phyloP scores from a whole-genome alignment of 1,140 invertebrate species.

The Polyergus mexicanus region DNA sequence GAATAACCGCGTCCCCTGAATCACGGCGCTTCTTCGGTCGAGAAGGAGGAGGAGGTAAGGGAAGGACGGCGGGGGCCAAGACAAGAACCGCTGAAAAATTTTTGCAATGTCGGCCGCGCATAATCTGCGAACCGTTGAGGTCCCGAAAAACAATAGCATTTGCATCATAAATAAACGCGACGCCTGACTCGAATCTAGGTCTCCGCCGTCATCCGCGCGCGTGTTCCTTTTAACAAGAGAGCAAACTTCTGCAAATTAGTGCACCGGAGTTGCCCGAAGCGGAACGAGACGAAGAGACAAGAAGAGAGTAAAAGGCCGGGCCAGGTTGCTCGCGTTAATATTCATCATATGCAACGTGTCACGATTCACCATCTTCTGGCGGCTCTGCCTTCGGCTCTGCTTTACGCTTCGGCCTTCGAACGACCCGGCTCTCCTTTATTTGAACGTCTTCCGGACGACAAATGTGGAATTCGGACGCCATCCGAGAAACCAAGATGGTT shows the following conservation, averaged over 20 bases:
- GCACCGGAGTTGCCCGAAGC: slow-evolving; percentile 61
- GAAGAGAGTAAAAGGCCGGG: neutral
- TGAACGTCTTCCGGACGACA: slow-evolving; percentile 42
- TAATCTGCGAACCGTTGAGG: slow-evolving; percentile 61
- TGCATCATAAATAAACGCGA: slow-evolving; percentile 74
- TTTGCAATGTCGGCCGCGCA: slow-evolving; percentile 65
- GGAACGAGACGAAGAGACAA: slow-evolving; percentile 39
- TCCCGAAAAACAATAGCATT: slow-evolving; percentile 79
- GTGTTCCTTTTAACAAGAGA: slow-evolving; percentile 70
- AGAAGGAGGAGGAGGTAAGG: neutral
- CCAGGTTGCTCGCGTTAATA: slow-evolving; percentile 65
- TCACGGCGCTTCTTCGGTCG: slow-evolving; percentile 50
- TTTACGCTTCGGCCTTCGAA: slow-evolving; percentile 53
- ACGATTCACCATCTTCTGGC: slow-evolving; percentile 8
- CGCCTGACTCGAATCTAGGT: slow-evolving; percentile 62
- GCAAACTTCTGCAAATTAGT: slow-evolving; percentile 76
- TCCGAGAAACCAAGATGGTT: neutral
- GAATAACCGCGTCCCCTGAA: slow-evolving; percentile 74
- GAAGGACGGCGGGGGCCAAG: neutral
- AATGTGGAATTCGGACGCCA: slow-evolving; percentile 50
- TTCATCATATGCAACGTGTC: slow-evolving; percentile 51
- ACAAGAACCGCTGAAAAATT: slow-evolving; percentile 40
- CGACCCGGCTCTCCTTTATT: slow-evolving; percentile 55
- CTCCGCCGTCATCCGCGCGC: slow-evolving; percentile 6
- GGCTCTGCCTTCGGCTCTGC: slow-evolving; percentile 16